Evolutionary conservation across 2,888 invertebrate species (phyloP), one percentile per base, ranked within the genome.

Genomic region (Tanytarsus gracilentus): DNA sequence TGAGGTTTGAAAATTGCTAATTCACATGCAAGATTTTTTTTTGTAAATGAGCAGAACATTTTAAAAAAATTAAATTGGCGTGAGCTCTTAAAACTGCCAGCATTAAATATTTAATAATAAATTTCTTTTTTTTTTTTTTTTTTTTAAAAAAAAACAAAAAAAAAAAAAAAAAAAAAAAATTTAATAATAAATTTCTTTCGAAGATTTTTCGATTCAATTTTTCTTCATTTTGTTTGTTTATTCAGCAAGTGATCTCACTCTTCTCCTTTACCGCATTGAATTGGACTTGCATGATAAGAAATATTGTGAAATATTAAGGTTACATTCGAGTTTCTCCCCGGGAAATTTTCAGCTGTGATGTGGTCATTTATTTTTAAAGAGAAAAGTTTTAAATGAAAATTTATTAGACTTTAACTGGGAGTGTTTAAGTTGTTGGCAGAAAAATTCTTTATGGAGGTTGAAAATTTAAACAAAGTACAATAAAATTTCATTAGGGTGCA

Each of bases 41-140:
- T n/a, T n/a, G n/a, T n/a, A n/a, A n/a, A n/a, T n/a, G n/a, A n/a
- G n/a, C n/a, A n/a, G n/a, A n/a, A n/a, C n/a, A n/a, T n/a, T n/a
- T n/a, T n/a, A n/a, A n/a, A n/a, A n/a, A n/a, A n/a, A n/a, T n/a
- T n/a, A n/a, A n/a, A n/a, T 3, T 4, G 33, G n/a, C 33, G 9
- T 11, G n/a, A 33, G 9, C 11, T 11, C 9, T 11, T 33, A 33
- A 33, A 33, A 11, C n/a, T 33, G 9, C 33, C n/a, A n/a, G 11
- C 9, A 51, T 51, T 51, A 51, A 51, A 51, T 51, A 51, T 51
- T 51, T 51, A 29, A 51, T 51, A 29, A 51, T 27, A 27, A 29
- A 9, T 33, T n/a, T 33, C n/a, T 27, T 14, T 18, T n/a, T 18
- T 29, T 27, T 26, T 49, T 11, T 33, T 33, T 7, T 7, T 25